Evolutionary conservation across 2,888 invertebrate genomes (phyloP), one percentile per base, ranked within the genome.

Genomic region (Aromia moschata): DNA sequence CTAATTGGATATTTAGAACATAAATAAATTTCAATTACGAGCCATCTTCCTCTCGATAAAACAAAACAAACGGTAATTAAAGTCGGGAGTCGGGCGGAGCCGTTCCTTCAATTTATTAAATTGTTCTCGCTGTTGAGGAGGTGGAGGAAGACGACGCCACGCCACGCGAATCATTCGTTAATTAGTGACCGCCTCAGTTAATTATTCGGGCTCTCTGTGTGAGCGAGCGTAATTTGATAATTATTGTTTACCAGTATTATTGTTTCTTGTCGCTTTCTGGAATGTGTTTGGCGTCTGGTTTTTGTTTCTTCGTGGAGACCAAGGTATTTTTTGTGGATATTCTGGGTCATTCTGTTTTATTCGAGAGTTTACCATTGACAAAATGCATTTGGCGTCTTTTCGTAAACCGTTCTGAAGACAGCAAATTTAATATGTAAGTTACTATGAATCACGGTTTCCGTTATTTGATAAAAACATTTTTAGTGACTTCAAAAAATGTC

Each of bases 21-120:
- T 38, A 36, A 49, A 49, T 49, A 49, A 49, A 38, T 18, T 49
- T 37, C 38, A 38, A 49, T 49, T 49, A 49, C 20, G 15, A 20
- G 20, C 38, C 12, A 38, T 49, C 38, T 49, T 11, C 38, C 20
- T 25, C 49, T 1, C 49, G 16, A 38, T 49, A 49, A 49, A 49
- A 38, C 33, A 38, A 49, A 38, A 49, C 47, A 37, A 12, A 33
- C 9, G 38, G n/a, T 40, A 38, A 49, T 49, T 25, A 25, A n/a
- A 49, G 49, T 10, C 38, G 10, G 3, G 9, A 9, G 11, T 11
- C 17, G 11, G 12, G 11, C 37, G 7, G 49, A 37, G 20, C 10
- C 25, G 15, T 40, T 49, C 37, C 25, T 18, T 25, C 18, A 25
- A 49, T 49, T 49, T 49, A 38, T 25, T 49, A 38, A 38, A n/a